Conservation (phyloP, 2,888 invertebrate genomes). For the Parnassius mnemosyne region DNA sequence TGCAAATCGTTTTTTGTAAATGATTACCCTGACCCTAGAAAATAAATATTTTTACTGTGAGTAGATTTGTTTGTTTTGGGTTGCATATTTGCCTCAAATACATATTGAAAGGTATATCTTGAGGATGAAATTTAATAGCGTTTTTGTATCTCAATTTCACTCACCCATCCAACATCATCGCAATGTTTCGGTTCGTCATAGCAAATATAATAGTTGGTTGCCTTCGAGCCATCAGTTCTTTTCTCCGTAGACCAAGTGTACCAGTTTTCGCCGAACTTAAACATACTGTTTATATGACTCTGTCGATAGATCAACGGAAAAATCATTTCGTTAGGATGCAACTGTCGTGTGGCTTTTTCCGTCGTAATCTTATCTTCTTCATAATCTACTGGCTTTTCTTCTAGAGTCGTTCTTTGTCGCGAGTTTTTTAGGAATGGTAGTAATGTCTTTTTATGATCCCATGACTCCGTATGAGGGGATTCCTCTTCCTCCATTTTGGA, state of each 20-base stretch:
- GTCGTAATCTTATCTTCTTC: conserved; percentile 51
- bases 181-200: conserved; percentile 72
- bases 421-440: conserved; percentile 55
- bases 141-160: conserved; percentile 9
- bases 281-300: conserved; percentile 70
- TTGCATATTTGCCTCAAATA: too few species aligned
- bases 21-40: too few species aligned
- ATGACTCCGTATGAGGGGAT: conserved; percentile 40
- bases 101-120: too few species aligned
- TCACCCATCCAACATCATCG: conserved; percentile 74
- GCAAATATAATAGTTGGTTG: conserved; percentile 64
- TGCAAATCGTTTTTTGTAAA: too few species aligned
- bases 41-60: too few species aligned
- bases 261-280: conserved; percentile 73
- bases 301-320: conserved; percentile 69
- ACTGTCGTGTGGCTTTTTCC: conserved; percentile 45
- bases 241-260: conserved; percentile 73
- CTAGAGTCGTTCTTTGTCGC: conserved; percentile 32
- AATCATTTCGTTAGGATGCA: conserved; percentile 68
- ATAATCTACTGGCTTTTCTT: conserved; percentile 46
- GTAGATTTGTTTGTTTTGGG: too few species aligned
- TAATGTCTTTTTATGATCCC: conserved; percentile 49
- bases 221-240: conserved; percentile 62
- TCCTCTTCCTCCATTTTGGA: conserved; percentile 61
- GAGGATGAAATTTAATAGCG: too few species aligned